These are phyloP conservation scores for Kryptolebias ocellatus DNA, from an alignment of 2,797 vertebrate genomes.

Conservation along the genomic window DNA sequence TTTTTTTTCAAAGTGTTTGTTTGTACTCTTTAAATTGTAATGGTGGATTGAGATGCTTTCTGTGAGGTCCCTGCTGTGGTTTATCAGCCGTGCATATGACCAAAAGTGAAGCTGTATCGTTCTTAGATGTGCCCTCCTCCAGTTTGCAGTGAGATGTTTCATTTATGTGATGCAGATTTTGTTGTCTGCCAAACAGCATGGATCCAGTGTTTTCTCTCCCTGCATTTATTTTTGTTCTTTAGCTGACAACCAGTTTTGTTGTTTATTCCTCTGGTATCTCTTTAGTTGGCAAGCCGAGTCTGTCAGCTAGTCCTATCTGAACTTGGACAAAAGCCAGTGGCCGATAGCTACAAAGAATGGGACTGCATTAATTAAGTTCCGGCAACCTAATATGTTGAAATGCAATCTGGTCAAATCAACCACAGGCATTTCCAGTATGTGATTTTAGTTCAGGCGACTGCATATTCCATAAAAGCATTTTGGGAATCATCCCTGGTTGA, in stretches of 20 bases:
- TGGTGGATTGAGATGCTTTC: constrained; percentile 20
- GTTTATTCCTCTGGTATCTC: constrained; percentile 63
- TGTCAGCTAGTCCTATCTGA: constrained; percentile 66
- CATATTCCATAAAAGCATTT: constrained; percentile 73
- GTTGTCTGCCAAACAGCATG: constrained; percentile 37
- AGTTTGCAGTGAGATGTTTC: constrained; percentile 40
- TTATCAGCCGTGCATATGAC: constrained; percentile 52
- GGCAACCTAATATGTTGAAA: constrained; percentile 78
- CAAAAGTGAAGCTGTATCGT: constrained; percentile 40
- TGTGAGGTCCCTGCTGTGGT: constrained; percentile 15
- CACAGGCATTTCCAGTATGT: constrained; percentile 74
- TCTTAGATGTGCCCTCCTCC: constrained; percentile 30
- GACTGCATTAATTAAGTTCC: constrained; percentile 78
- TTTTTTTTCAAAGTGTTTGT: constrained; percentile 38
- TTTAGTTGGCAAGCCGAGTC: constrained; percentile 53
- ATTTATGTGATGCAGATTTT: constrained; percentile 46
- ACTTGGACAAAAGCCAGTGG: constrained; percentile 71
- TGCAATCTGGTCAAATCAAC: constrained; percentile 75
- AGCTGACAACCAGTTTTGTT: constrained; percentile 64
- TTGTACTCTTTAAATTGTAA: constrained; percentile 33
- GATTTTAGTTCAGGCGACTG: constrained; percentile 51
- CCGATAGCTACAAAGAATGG: constrained; percentile 73
- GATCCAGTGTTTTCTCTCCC: constrained; percentile 28
- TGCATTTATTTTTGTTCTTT: constrained; percentile 38
- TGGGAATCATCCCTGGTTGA: constrained; percentile 58